Conservation (phyloP, 2,888 invertebrate genomes). For the Schrankia costaestrigalis region DNA sequence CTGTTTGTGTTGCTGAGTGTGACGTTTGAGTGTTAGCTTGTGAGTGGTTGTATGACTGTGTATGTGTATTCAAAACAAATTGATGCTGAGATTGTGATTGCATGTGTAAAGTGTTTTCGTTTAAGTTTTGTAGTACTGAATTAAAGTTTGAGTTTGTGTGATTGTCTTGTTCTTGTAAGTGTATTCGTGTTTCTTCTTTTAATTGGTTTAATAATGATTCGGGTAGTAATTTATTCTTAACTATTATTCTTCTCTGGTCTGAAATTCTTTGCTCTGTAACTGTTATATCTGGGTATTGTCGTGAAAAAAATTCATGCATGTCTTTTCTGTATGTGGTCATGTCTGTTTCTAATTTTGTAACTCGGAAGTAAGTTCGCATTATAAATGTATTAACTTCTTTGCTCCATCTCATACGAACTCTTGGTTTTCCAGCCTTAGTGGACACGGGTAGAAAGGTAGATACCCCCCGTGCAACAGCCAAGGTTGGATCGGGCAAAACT, state of each 20-base stretch:
- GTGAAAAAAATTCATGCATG: not conserved
- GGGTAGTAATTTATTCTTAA: not conserved
- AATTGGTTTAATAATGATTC: not conserved
- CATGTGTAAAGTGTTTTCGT: not conserved
- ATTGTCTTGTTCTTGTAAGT: not conserved
- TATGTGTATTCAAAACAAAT: no score
- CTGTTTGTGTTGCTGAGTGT: not conserved
- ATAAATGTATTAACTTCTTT: no score
- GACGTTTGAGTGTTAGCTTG: not conserved
- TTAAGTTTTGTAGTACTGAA: not conserved
- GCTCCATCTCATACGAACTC: no score
- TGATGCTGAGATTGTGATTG: not conserved
- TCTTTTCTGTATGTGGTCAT: not conserved
- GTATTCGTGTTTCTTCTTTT: not conserved
- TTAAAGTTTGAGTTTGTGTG: not conserved
- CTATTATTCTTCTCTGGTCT: slow-evolving; percentile 1
- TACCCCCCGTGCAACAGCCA: slow-evolving; percentile 16
- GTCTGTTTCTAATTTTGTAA: slow-evolving; percentile 1
- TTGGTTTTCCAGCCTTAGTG: slow-evolving; percentile 18
- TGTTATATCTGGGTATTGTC: not conserved
- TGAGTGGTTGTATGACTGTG: not conserved
- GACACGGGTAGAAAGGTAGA: slow-evolving; percentile 16
- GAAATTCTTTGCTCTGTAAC: slow-evolving; percentile 1
- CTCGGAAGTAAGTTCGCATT: slow-evolving; percentile 1
- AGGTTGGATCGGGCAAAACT: not conserved